These are phyloP conservation scores for Cercocebus atys DNA, from an alignment of 2,113 vertebrate species.

Conservation along the genomic window DNA sequence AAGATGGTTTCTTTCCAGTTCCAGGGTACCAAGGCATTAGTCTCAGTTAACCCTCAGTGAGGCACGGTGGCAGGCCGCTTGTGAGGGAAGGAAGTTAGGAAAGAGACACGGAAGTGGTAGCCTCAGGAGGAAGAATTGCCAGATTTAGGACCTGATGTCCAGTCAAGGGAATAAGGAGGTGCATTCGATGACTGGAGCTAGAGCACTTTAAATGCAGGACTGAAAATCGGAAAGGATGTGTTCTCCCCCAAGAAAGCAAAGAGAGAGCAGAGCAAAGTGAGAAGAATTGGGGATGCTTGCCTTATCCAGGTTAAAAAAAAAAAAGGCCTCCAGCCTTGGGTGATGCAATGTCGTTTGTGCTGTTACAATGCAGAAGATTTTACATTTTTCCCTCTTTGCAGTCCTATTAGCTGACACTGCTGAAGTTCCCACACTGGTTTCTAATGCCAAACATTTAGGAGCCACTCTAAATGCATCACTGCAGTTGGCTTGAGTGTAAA, in stretches of 20 bases:
- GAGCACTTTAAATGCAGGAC: slow-evolving; percentile 37
- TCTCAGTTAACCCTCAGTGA: background rate
- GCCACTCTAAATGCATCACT: background rate
- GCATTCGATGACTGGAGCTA: slow-evolving; percentile 48
- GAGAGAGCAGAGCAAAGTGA: slow-evolving; percentile 48
- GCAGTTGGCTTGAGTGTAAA: background rate
- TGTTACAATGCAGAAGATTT: background rate
- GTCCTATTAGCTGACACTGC: background rate
- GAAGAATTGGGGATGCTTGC: slow-evolving; percentile 1
- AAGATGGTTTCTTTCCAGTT: slow-evolving; percentile 61
- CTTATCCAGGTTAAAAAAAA: background rate
- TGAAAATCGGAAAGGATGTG: slow-evolving; percentile 56
- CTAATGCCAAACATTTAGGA: background rate
- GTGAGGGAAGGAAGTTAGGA: background rate
- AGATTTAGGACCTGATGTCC: slow-evolving; percentile 59
- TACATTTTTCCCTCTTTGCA: background rate
- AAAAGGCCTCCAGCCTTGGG: background rate
- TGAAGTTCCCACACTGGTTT: background rate
- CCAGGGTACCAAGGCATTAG: background rate
- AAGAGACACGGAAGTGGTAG: background rate
- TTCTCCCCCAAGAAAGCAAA: slow-evolving; percentile 58
- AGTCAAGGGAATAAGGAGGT: slow-evolving; percentile 57
- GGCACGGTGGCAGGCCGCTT: background rate
- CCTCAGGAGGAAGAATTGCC: background rate
- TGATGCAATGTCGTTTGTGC: background rate